Evolutionary conservation across 2,113 vertebrate species (phyloP).

Genomic region (Drymodes brunneopygia): DNA sequence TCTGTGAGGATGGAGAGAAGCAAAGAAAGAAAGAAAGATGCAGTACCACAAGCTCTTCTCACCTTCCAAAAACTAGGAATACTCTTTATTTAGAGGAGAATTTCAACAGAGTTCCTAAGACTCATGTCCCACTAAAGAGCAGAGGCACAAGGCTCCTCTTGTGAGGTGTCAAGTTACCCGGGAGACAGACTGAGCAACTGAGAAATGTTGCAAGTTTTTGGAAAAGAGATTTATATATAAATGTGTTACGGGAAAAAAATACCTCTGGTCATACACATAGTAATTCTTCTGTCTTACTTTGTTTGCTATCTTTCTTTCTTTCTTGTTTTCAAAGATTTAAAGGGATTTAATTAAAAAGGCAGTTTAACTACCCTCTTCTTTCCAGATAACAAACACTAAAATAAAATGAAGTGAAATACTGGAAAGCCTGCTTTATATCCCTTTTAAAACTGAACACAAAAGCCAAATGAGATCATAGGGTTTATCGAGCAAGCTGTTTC

Average conservation of each 20-base stretch:
- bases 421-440: slow-evolving; percentile 20
- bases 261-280: slow-evolving; percentile 43
- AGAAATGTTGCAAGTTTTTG: slow-evolving; percentile 53
- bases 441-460: slow-evolving; percentile 41
- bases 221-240: slow-evolving; percentile 58
- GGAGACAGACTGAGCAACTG: slow-evolving; percentile 51
- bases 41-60: not conserved
- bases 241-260: slow-evolving; percentile 44
- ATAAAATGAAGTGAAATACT: slow-evolving; percentile 41
- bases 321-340: slow-evolving; percentile 58
- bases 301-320: slow-evolving; percentile 44
- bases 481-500: not conserved
- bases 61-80: slow-evolving; percentile 27
- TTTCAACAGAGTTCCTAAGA: not conserved
- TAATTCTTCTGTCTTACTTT: slow-evolving; percentile 48
- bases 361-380: slow-evolving; percentile 49
- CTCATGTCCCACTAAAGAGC: not conserved
- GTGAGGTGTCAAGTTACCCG: slow-evolving; percentile 50
- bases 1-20: not conserved
- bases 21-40: not conserved
- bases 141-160: slow-evolving; percentile 51
- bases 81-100: not conserved
- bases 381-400: slow-evolving; percentile 40
- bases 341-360: slow-evolving; percentile 62
- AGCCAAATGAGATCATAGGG: slow-evolving; percentile 47